phyloP scores from a whole-genome alignment of 2,888 invertebrate species.

The Scaptomyza caliginosa region DNA sequence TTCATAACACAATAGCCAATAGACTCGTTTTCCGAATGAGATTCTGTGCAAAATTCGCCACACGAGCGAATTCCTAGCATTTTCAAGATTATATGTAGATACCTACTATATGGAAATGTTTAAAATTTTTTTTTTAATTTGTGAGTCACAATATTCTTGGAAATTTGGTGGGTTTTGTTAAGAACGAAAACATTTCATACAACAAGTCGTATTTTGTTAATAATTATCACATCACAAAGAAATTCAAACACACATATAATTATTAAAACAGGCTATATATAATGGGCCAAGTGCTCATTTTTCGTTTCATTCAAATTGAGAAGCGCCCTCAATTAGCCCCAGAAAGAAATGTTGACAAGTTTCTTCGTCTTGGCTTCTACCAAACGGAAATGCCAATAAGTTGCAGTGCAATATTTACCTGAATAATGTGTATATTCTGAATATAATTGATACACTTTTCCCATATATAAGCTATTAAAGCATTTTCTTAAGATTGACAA shows the following conservation, averaged over 20 bases:
- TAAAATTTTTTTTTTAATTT: slow-evolving; percentile 30
- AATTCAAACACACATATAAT: slow-evolving; percentile 3
- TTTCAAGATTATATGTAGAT: slow-evolving; percentile 20
- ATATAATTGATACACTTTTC: slow-evolving; percentile 14
- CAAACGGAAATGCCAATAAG: slow-evolving; percentile 71
- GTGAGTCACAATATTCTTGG: slow-evolving; percentile 60
- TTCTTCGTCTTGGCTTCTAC: slow-evolving; percentile 22
- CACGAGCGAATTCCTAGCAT: slow-evolving; percentile 54
- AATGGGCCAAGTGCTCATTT: slow-evolving; percentile 7
- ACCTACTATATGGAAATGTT: slow-evolving; percentile 22
- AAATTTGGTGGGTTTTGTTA: slow-evolving; percentile 44
- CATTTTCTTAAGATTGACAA: background rate
- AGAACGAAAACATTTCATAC: slow-evolving; percentile 26
- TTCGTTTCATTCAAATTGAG: background rate
- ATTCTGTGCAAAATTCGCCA: slow-evolving; percentile 36
- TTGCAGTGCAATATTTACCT: slow-evolving; percentile 39
- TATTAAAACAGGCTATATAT: slow-evolving; percentile 26
- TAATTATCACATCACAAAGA: slow-evolving; percentile 36
- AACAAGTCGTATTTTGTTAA: slow-evolving; percentile 34
- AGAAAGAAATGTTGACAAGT: slow-evolving; percentile 59
- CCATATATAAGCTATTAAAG: background rate
- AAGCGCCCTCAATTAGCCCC: slow-evolving; percentile 56
- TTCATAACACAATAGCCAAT: slow-evolving; percentile 6
- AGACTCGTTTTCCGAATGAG: slow-evolving; percentile 54
- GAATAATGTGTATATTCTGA: slow-evolving; percentile 37